Percentiles rank a stretch among this genome's conserved stretches.
phyloP scores from a whole-genome alignment of 2,888 invertebrate species.

The Sceliomorpha sp. region DNA sequence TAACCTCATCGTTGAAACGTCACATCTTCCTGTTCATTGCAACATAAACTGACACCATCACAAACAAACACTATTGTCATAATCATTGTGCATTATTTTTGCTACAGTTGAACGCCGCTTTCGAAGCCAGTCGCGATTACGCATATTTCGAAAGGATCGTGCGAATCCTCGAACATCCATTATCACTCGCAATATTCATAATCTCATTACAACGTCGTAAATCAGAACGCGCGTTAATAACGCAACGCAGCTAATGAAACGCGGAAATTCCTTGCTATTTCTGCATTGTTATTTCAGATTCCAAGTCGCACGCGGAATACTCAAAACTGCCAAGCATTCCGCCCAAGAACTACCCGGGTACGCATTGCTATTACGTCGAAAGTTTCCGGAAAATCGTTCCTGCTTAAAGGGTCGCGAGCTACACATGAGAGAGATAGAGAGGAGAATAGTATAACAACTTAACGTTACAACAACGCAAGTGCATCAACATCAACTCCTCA shows the following conservation, averaged over 20 bases:
- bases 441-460: slow-evolving; percentile 44
- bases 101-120: no score
- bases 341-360: slow-evolving; percentile 26
- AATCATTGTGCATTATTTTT: no score
- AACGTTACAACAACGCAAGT: slow-evolving; percentile 45
- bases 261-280: slow-evolving; percentile 42
- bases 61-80: no score
- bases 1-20: no score
- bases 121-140: no score
- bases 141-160: slow-evolving; percentile 16
- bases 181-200: slow-evolving; percentile 53
- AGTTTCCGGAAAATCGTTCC: slow-evolving; percentile 29
- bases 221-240: slow-evolving; percentile 46
- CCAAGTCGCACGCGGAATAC: slow-evolving; percentile 34
- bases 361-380: slow-evolving; percentile 48
- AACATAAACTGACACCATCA: no score
- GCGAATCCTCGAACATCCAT: slow-evolving; percentile 30
- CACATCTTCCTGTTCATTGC: no score
- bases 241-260: slow-evolving; percentile 45
- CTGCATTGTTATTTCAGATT: slow-evolving; percentile 52
- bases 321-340: slow-evolving; percentile 24
- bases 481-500: slow-evolving; percentile 50
- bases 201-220: slow-evolving; percentile 48
- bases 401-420: slow-evolving; percentile 22
- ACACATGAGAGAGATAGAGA: slow-evolving; percentile 7